These are phyloP conservation scores for Conus ventricosus DNA, from an alignment of 1,140 invertebrate species.

Conservation along the genomic window DNA sequence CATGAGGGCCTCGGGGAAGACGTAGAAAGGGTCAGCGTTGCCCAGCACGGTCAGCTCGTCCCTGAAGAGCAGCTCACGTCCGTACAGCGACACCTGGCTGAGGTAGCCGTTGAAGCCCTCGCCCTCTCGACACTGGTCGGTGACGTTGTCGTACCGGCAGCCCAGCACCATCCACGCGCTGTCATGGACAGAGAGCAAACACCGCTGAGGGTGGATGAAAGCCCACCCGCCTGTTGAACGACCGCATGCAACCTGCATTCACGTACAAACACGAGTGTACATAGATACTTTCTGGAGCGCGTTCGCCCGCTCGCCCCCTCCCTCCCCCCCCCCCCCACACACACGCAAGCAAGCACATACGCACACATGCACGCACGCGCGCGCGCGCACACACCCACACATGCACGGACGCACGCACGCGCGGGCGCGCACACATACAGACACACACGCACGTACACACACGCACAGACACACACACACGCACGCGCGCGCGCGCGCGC, in stretches of 20 bases:
- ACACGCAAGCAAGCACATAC: too few relatives aligned
- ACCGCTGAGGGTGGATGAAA: too few relatives aligned
- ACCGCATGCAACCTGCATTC: too few relatives aligned
- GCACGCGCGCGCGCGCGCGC: background rate
- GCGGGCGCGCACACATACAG: background rate
- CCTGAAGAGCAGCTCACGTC: slow-evolving; percentile 20
- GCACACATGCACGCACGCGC: too few relatives aligned
- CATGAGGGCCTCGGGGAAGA: slow-evolving; percentile 34
- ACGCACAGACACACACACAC: background rate
- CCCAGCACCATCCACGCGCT: slow-evolving; percentile 46
- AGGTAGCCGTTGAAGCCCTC: slow-evolving; percentile 44
- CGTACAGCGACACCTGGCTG: slow-evolving; percentile 40
- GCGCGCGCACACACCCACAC: too few relatives aligned
- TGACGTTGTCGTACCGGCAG: slow-evolving; percentile 24
- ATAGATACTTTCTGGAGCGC: too few relatives aligned
- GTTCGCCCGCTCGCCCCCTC: too few relatives aligned
- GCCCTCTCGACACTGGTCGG: background rate
- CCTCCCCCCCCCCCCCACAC: too few relatives aligned
- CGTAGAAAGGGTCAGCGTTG: slow-evolving; percentile 32
- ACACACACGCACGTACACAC: background rate
- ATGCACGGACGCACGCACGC: background rate
- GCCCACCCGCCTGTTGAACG: too few relatives aligned
- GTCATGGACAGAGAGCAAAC: background rate
- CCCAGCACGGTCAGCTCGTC: slow-evolving; percentile 41
- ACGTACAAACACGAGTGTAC: too few relatives aligned